phyloP scores from a whole-genome alignment of 2,113 vertebrate species.

The Camarhynchus parvulus region DNA sequence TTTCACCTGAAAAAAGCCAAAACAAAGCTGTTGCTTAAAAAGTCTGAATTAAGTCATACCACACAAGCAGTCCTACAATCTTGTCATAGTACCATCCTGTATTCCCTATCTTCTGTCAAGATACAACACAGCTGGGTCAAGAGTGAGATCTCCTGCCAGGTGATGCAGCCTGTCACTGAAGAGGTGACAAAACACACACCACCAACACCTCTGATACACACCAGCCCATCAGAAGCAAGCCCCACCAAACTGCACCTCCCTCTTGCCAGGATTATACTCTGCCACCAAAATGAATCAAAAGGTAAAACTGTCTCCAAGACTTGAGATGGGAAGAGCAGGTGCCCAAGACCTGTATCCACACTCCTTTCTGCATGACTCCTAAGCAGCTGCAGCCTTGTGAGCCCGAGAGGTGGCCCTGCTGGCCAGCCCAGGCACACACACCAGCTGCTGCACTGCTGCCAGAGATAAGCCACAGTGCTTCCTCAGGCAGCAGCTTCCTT shows the following conservation, averaged over 20 bases:
- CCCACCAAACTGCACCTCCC: accelerated
- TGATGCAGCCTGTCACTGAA: not conserved
- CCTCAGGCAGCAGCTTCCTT: not conserved
- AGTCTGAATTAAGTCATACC: not conserved
- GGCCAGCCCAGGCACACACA: not conserved
- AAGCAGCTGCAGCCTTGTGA: not conserved
- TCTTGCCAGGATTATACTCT: accelerated
- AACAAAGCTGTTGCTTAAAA: not conserved
- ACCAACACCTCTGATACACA: accelerated
- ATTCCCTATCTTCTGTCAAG: not conserved
- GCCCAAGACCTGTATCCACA: accelerated
- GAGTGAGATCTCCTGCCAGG: not conserved
- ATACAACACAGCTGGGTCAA: not conserved
- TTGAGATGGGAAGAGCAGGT: accelerated
- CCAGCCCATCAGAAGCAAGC: not conserved
- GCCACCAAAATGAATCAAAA: not conserved
- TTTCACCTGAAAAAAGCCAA: not conserved
- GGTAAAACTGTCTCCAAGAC: not conserved
- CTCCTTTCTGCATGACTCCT: accelerated
- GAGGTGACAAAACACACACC: not conserved
- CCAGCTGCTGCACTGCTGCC: not conserved
- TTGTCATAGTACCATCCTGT: not conserved
- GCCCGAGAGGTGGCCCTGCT: accelerated
- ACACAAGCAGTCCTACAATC: not conserved
- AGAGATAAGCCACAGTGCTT: not conserved